Base-by-base conservation (phyloP, 1,140 invertebrate species). In the Procambarus clarkii region DNA sequence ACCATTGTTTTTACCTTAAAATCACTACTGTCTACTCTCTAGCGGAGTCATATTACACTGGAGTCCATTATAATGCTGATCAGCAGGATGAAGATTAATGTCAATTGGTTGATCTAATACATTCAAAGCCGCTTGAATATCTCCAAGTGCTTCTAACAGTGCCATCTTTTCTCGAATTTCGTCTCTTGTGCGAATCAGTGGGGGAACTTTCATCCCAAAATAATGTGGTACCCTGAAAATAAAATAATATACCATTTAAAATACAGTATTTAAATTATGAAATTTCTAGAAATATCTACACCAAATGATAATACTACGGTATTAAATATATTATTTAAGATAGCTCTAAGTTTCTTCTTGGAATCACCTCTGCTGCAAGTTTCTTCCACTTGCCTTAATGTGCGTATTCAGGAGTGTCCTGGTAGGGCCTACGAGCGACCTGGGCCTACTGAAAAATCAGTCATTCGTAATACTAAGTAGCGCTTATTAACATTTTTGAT, bases 101-200 rank as follows among this genome's bases (percentile, higher is more conserved):
- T 94, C 94, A 18, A 93, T 93, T 1, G 93, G 93, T 50, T 93
- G 93, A 64, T 94, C 94, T 78, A 96, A 88, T 60, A 96, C 93
- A 83, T 94, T 95, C 93, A 96, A 95, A 0, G 96, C 95, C 24
- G 96, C 94, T 93, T 96, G 95, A 88, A 96, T 96, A 91, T 96
- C 96, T 88, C 95, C 93, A 54, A 96, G 93, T 82, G 95, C 95
- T 86, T 96, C 95, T 64, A 96, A 93, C 94, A 96, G 95, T 60
- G 95, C 95, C n/a, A 95, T 94, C 93, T 96, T 96, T 24, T 92
- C 76, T 34, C 92, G 91, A n/a, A 94, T 89, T 80, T 94, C 93
- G 11, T 76, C 74, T 69, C 46, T 11, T 9, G 93, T 94, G 69
- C 80, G 83, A 82, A 94, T 94, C 5, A 95, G 24, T 34, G 94